phyloP scores from a whole-genome alignment of 2,888 invertebrate species.

The Nemotelus nigrinus region DNA sequence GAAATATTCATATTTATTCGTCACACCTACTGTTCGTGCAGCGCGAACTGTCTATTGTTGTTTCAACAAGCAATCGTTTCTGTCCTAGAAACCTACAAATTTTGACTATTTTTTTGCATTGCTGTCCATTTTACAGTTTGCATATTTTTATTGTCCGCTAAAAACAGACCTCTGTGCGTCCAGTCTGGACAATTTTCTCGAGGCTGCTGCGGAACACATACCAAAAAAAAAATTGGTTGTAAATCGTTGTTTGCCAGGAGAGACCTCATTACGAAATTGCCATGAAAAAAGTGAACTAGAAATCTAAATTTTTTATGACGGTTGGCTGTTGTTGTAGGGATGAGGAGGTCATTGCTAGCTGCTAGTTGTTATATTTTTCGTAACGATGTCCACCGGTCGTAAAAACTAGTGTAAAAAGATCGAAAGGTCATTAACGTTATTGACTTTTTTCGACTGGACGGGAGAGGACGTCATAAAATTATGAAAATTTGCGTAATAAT shows the following conservation, averaged over 20 bases:
- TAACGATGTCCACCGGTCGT: neutral
- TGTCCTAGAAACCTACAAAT: too few species aligned
- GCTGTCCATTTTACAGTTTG: neutral
- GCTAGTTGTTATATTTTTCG: neutral
- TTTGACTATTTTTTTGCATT: neutral
- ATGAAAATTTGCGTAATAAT: slow-evolving; percentile 33
- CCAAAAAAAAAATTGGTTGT: neutral
- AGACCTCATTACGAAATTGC: neutral
- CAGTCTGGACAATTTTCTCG: neutral
- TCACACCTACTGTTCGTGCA: slow-evolving; percentile 4
- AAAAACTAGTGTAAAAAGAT: neutral
- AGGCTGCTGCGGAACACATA: neutral
- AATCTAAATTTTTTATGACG: slow-evolving; percentile 20
- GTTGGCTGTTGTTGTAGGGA: neutral
- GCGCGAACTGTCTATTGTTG: neutral
- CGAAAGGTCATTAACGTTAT: slow-evolving; percentile 17
- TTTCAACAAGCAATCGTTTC: neutral
- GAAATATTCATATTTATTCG: neutral
- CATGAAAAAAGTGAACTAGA: slow-evolving; percentile 5
- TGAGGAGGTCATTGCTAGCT: neutral
- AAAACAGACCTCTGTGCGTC: too few species aligned
- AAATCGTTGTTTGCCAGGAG: neutral
- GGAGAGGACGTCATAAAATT: slow-evolving; percentile 8
- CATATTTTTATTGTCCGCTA: neutral
- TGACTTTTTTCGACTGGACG: slow-evolving; percentile 12